Conservation (phyloP, 2,113 vertebrate genomes). For the Caloenas nicobarica region DNA sequence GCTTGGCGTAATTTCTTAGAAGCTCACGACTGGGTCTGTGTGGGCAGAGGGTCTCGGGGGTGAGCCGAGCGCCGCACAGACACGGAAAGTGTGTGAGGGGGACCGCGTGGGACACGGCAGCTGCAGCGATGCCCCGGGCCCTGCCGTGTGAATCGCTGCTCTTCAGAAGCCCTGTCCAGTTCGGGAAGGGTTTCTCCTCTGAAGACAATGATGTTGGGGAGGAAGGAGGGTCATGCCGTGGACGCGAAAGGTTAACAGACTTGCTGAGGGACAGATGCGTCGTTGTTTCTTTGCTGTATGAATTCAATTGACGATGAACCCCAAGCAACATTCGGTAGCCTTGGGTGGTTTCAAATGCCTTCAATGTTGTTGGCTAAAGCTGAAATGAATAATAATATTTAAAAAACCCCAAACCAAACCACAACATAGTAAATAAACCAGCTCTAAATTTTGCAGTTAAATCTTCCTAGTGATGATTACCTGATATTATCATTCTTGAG, state of each 20-base stretch:
- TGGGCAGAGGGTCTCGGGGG: constrained; percentile 29
- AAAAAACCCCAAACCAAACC: too few relatives aligned
- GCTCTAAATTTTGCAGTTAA: not conserved
- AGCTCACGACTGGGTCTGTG: not conserved
- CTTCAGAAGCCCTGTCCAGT: not conserved
- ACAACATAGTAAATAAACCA: not conserved
- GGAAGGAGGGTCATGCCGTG: not conserved
- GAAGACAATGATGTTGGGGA: not conserved
- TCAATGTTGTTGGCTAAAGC: not conserved
- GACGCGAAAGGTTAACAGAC: not conserved
- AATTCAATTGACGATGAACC: not conserved
- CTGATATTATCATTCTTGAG: not conserved
- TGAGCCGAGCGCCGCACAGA: not conserved
- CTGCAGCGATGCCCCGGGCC: not conserved
- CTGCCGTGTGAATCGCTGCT: not conserved
- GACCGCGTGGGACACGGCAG: not conserved
- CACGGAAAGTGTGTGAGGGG: not conserved
- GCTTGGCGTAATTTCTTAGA: not conserved
- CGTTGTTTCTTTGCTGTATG: not conserved
- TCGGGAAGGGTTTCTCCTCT: not conserved
- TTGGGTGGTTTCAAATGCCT: not conserved
- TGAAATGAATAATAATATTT: not conserved
- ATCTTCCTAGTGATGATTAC: not conserved
- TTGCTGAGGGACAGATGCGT: not conserved
- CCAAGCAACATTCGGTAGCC: not conserved